These are phyloP conservation scores for Microcebus tavaratra DNA, from an alignment of 2,113 vertebrate species.

Conservation along the genomic window DNA sequence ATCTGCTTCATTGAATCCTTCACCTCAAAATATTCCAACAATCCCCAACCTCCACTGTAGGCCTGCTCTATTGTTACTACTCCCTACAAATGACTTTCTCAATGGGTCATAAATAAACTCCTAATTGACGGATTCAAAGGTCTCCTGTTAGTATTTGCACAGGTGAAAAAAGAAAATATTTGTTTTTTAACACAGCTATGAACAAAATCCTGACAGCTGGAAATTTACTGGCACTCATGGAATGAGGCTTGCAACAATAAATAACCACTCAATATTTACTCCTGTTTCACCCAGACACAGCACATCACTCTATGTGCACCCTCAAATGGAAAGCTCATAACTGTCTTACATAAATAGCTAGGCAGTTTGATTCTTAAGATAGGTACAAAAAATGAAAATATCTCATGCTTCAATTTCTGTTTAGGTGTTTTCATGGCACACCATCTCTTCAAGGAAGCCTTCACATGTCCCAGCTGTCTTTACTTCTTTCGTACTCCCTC, in stretches of 20 bases:
- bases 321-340: neutral
- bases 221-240: constrained; percentile 45
- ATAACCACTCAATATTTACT: constrained; percentile 22
- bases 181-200: constrained; percentile 20
- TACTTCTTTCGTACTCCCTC: neutral
- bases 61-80: neutral
- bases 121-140: neutral
- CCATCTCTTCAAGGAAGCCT: neutral
- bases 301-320: neutral
- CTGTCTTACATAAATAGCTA: neutral
- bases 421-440: neutral
- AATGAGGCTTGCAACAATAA: constrained; percentile 48
- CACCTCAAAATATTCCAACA: neutral
- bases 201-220: constrained; percentile 60
- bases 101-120: constrained; percentile 38
- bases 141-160: constrained; percentile 29
- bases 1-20: neutral
- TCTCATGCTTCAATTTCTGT: neutral
- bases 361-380: neutral
- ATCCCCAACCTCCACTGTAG: neutral
- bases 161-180: constrained; percentile 5
- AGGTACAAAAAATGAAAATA: neutral
- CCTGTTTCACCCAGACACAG: neutral
- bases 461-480: neutral
- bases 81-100: neutral